These are phyloP conservation scores for Festucalex cinctus DNA, from an alignment of 2,113 vertebrate genomes.

Conservation along the genomic window DNA sequence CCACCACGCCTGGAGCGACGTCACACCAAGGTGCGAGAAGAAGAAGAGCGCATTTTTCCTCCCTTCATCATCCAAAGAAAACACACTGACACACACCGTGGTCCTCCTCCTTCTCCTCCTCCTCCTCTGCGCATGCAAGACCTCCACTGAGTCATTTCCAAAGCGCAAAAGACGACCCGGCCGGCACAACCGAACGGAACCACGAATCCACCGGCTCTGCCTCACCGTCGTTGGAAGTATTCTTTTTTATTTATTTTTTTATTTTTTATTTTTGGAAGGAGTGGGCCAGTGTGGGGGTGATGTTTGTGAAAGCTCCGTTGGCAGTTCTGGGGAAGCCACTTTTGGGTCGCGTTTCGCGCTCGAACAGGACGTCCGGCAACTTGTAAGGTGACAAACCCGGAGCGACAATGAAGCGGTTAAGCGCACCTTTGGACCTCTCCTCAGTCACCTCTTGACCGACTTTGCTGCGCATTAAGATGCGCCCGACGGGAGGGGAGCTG, in stretches of 20 bases:
- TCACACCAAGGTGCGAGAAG: constrained; percentile 68
- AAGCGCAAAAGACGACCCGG: constrained; percentile 23
- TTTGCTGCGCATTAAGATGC: constrained; percentile 61
- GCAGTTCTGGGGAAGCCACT: background rate
- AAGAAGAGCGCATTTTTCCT: constrained; percentile 61
- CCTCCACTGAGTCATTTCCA: constrained; percentile 23
- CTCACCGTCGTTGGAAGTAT: background rate
- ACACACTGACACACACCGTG: constrained; percentile 41
- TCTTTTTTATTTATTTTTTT: background rate
- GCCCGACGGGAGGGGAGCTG: constrained; percentile 47
- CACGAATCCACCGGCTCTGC: background rate
- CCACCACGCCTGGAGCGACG: constrained; percentile 69
- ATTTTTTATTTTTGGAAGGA: background rate
- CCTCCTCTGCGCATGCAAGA: constrained; percentile 39
- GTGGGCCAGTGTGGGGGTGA: background rate
- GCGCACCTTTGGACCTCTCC: constrained; percentile 64
- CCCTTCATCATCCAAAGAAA: constrained; percentile 53
- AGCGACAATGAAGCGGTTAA: constrained; percentile 63
- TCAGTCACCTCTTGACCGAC: constrained; percentile 61
- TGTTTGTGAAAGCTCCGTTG: background rate
- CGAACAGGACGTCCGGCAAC: background rate
- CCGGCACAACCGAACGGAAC: constrained; percentile 4
- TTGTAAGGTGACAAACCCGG: constrained; percentile 14
- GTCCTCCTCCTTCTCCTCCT: constrained; percentile 25
- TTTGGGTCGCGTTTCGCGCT: constrained; percentile 1